A percentile compares a stretch with the other conserved stretches of the same genome.
These are phyloP conservation scores for Drosophila triauraria DNA, from an alignment of 1,140 invertebrate genomes.

Conservation along the genomic window DNA sequence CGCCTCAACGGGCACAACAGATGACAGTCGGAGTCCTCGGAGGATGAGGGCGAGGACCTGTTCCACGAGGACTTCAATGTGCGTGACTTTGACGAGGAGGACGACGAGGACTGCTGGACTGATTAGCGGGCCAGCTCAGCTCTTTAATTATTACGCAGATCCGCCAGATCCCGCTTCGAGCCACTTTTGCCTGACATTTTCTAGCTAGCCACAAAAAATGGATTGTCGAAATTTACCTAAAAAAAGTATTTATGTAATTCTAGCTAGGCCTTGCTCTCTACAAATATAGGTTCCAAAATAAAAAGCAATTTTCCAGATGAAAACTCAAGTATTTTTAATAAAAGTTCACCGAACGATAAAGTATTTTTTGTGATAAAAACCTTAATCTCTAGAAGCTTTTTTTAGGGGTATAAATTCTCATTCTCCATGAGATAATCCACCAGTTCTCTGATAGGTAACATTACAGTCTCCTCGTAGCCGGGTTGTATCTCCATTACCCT, in stretches of 20 bases:
- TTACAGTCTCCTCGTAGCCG: conserved; percentile 61
- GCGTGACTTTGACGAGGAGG: conserved; percentile 70
- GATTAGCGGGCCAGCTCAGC: conserved; percentile 55
- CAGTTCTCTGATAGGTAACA: conserved; percentile 61
- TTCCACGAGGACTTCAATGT: conserved; percentile 84
- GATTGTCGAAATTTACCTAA: conserved; percentile 37
- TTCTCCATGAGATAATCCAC: conserved; percentile 62
- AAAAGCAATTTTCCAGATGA: conserved; percentile 22
- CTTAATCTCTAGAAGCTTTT: too few species aligned
- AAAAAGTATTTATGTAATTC: conserved; percentile 37
- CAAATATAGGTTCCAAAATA: conserved; percentile 41
- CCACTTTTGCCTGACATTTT: conserved; percentile 48
- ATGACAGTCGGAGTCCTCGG: conserved; percentile 84
- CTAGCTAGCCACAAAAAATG: conserved; percentile 45
- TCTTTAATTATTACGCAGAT: conserved; percentile 38
- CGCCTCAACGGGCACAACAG: conserved; percentile 66
- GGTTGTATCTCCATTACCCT: conserved; percentile 68
- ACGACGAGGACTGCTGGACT: conserved; percentile 79
- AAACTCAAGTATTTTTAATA: neutral
- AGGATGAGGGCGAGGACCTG: conserved; percentile 78
- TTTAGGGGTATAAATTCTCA: conserved; percentile 19
- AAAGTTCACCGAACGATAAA: conserved; percentile 3
- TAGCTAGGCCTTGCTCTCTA: conserved; percentile 49
- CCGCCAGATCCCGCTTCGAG: conserved; percentile 23
- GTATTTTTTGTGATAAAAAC: too few species aligned